These are phyloP conservation scores for Eurytoma californica DNA, from an alignment of 2,888 invertebrate genomes.

Conservation along the genomic window DNA sequence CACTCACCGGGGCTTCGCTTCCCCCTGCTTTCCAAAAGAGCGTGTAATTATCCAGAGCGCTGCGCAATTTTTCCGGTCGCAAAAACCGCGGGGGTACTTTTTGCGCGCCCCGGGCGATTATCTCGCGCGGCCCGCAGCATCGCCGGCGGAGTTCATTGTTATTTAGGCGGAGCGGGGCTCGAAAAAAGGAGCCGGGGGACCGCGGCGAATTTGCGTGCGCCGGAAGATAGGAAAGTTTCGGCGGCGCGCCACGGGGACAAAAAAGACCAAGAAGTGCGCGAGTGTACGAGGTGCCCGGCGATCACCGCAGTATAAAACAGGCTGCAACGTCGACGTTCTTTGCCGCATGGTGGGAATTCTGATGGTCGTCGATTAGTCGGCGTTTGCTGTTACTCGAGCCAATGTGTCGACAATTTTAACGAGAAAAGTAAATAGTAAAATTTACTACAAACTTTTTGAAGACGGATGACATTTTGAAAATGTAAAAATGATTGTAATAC, in stretches of 20 bases:
- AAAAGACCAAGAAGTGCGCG: constrained; percentile 29
- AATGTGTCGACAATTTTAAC: no score
- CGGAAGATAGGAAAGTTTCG: constrained; percentile 43
- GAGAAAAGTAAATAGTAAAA: no score
- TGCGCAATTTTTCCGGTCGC: not conserved
- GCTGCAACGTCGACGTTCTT: no score
- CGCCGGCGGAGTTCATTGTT: constrained; percentile 30
- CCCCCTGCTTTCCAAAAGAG: no score
- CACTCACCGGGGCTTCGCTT: no score
- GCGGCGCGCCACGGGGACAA: not conserved
- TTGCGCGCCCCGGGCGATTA: constrained; percentile 32
- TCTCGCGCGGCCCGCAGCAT: constrained; percentile 12
- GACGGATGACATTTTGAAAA: no score
- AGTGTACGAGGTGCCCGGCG: not conserved
- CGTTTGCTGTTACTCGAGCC: no score
- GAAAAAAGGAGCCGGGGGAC: constrained; percentile 10
- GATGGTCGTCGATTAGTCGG: no score
- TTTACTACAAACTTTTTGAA: no score
- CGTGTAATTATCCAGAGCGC: not conserved
- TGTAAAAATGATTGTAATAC: no score
- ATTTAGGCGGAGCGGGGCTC: constrained; percentile 28
- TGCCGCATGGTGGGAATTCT: no score
- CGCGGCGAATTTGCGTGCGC: constrained; percentile 23
- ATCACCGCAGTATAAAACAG: no score
- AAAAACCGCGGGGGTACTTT: constrained; percentile 14